Evolutionary conservation across 2,888 invertebrate genomes (phyloP).

Genomic region (Eugnorisma glareosa): DNA sequence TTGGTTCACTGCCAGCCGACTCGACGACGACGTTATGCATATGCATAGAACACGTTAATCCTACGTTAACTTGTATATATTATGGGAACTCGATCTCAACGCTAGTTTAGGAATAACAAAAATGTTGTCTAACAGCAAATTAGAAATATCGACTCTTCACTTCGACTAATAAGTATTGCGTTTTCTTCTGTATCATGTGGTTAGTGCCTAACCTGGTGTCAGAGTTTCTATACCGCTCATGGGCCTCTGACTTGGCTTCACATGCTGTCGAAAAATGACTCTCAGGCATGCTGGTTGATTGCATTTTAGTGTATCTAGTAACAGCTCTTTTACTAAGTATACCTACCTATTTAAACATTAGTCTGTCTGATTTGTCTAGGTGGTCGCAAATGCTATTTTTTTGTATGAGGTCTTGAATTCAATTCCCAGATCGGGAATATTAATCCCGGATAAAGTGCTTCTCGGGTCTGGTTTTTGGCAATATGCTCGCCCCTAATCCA

Average conservation of each 20-base stretch:
- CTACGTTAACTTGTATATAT: constrained; percentile 41
- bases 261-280: no score
- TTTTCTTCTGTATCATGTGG: no score
- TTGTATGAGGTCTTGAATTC: not conserved
- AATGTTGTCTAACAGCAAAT: not conserved
- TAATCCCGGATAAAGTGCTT: not conserved
- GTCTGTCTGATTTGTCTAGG: no score
- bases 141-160: no score
- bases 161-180: no score
- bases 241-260: no score
- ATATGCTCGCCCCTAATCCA: not conserved
- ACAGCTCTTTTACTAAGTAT: not conserved
- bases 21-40: constrained; percentile 63
- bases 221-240: no score
- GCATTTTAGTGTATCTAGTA: not conserved
- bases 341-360: no score
- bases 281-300: no score
- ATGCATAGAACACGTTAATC: constrained; percentile 58
- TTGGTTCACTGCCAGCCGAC: constrained; percentile 88
- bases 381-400: not conserved
- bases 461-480: not conserved
- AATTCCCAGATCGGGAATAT: not conserved
- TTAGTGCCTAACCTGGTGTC: no score
- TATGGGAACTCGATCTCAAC: not conserved
- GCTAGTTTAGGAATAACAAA: not conserved